Evolutionary conservation across 2,113 vertebrate species (phyloP).

Genomic region (Lagopus muta): DNA sequence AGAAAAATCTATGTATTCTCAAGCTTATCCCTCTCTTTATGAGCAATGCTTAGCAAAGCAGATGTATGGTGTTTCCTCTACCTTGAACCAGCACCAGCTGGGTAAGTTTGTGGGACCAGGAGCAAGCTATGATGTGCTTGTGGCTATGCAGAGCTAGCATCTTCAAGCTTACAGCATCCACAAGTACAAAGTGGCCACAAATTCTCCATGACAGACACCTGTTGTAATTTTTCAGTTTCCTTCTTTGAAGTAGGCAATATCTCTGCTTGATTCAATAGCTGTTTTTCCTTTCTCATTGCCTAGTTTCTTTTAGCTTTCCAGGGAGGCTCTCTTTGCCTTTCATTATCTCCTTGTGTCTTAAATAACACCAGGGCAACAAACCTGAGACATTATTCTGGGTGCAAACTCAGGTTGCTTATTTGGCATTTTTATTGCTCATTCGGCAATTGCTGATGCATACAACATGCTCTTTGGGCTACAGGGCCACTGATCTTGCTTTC

Average conservation of each 20-base stretch:
- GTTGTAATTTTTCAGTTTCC: background rate
- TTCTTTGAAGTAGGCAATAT: background rate
- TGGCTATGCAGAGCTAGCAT: background rate
- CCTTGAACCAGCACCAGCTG: background rate
- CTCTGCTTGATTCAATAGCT: background rate
- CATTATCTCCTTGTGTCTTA: background rate
- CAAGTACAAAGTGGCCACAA: background rate
- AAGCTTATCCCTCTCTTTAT: background rate
- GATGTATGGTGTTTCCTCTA: background rate
- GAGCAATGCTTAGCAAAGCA: background rate
- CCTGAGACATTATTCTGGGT: background rate
- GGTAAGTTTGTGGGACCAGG: background rate
- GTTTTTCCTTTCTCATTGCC: background rate
- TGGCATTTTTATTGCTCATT: no score
- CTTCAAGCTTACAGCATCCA: background rate
- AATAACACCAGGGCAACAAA: background rate
- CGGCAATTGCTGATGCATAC: background rate
- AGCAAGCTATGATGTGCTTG: background rate
- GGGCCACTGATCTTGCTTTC: background rate
- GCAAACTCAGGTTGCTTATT: background rate
- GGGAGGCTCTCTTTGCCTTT: background rate
- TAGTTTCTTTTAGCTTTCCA: background rate
- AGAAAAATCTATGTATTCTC: background rate
- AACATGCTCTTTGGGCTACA: background rate
- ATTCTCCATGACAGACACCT: background rate